phyloP scores from a whole-genome alignment of 2,113 vertebrate species.

The Capricornis sumatraensis region DNA sequence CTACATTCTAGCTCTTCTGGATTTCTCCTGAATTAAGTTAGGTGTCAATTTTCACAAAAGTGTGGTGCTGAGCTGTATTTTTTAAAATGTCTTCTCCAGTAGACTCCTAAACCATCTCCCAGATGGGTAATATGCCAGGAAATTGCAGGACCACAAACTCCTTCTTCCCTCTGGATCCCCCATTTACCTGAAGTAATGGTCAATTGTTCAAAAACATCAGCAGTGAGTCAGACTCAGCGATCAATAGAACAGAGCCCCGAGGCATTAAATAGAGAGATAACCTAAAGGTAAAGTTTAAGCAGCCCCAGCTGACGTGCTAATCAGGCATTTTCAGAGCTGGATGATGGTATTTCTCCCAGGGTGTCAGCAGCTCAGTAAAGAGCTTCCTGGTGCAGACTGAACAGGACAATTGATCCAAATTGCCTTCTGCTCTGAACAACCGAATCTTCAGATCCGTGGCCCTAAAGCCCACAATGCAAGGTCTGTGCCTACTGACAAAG shows the following conservation, averaged over 20 bases:
- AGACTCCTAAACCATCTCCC: background rate
- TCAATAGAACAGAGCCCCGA: background rate
- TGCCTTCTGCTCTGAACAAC: background rate
- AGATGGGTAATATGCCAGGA: background rate
- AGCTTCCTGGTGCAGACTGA: background rate
- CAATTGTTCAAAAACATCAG: background rate
- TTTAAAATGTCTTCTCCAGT: background rate
- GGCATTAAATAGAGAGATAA: background rate
- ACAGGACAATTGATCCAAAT: background rate
- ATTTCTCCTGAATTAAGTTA: background rate
- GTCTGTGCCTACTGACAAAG: background rate
- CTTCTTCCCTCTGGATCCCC: background rate
- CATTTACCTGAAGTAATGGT: background rate
- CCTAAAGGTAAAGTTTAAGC: background rate
- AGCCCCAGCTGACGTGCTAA: background rate
- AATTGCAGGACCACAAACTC: background rate
- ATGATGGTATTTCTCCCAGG: background rate
- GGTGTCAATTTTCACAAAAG: background rate
- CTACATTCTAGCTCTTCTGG: background rate
- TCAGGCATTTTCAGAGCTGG: background rate
- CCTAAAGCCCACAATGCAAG: background rate
- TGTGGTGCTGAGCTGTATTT: background rate
- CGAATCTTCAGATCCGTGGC: background rate
- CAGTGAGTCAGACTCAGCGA: background rate
- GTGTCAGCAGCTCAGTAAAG: background rate